Conservation (phyloP, 2,888 invertebrate species). For the Trachelus tabidus region DNA sequence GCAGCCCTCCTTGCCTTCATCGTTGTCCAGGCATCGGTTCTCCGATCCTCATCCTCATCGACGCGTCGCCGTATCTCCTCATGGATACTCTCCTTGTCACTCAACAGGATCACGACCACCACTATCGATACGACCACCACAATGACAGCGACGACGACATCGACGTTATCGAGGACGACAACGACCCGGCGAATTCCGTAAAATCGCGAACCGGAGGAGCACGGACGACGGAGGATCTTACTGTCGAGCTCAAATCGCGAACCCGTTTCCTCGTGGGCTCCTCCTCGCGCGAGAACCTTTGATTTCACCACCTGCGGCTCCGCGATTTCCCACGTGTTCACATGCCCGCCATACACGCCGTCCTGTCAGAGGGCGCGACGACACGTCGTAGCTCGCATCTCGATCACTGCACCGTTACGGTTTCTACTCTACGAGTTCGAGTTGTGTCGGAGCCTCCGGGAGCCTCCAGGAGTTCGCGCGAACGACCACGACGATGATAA, state of each 20-base stretch:
- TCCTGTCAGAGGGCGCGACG: constrained; percentile 40
- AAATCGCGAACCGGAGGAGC: not conserved
- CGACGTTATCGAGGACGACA: not conserved
- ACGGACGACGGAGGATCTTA: constrained; percentile 13
- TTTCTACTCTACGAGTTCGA: not conserved
- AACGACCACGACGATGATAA: constrained; percentile 50
- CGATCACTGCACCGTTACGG: not conserved
- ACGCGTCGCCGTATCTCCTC: constrained; percentile 29
- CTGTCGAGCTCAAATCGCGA: constrained; percentile 7
- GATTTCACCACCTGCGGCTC: constrained; percentile 8
- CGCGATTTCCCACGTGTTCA: constrained; percentile 40
- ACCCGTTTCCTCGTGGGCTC: constrained; percentile 6
- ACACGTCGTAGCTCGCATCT: constrained; percentile 27
- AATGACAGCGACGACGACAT: not conserved
- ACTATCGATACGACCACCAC: not conserved
- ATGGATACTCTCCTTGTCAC: not conserved
- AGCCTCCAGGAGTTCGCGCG: constrained; percentile 27
- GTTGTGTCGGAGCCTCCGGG: not conserved
- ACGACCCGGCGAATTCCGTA: not conserved
- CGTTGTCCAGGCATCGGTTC: constrained; percentile 14
- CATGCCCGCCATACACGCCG: constrained; percentile 33
- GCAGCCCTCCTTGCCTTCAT: constrained; percentile 1
- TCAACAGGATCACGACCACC: not conserved
- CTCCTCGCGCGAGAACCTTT: constrained; percentile 1
- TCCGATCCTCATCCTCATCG: constrained; percentile 40